A percentile compares a stretch with the other conserved stretches of the same genome.
phyloP scores from a whole-genome alignment of 2,888 invertebrate species.

The Xestia ashworthii region DNA sequence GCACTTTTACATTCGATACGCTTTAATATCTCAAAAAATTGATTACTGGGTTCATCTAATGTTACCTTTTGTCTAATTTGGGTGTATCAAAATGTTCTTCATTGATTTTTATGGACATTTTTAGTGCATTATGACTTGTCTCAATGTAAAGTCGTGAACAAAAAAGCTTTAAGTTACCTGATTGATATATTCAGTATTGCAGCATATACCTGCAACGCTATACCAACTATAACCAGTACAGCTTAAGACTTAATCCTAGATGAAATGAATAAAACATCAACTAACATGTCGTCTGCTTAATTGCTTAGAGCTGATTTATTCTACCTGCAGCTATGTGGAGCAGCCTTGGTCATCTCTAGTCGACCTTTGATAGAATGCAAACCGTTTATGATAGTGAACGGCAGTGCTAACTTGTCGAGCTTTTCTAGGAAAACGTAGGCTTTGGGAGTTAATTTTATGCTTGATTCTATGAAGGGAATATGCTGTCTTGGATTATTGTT shows the following conservation, averaged over 20 bases:
- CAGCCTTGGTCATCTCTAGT: slow-evolving; percentile 81
- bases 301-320: slow-evolving; percentile 53
- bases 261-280: slow-evolving; percentile 51
- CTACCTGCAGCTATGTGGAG: slow-evolving; percentile 73
- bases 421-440: slow-evolving; percentile 59
- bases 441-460: slow-evolving; percentile 27
- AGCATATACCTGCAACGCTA: not conserved
- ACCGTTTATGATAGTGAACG: slow-evolving; percentile 68
- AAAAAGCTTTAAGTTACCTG: not conserved
- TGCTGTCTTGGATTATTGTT: slow-evolving; percentile 9
- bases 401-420: slow-evolving; percentile 51
- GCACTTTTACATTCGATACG: not conserved
- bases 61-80: not conserved
- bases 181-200: not conserved
- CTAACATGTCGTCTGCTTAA: slow-evolving; percentile 53
- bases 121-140: not conserved
- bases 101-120: not conserved
- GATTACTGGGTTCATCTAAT: not conserved
- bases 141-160: not conserved
- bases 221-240: slow-evolving; percentile 16
- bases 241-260: slow-evolving; percentile 26
- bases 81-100: not conserved
- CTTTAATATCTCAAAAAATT: not conserved
- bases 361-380: slow-evolving; percentile 75
- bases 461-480: slow-evolving; percentile 13